Conservation (phyloP, 2,888 invertebrate genomes). For the Rhimphoctona megacephalus region DNA sequence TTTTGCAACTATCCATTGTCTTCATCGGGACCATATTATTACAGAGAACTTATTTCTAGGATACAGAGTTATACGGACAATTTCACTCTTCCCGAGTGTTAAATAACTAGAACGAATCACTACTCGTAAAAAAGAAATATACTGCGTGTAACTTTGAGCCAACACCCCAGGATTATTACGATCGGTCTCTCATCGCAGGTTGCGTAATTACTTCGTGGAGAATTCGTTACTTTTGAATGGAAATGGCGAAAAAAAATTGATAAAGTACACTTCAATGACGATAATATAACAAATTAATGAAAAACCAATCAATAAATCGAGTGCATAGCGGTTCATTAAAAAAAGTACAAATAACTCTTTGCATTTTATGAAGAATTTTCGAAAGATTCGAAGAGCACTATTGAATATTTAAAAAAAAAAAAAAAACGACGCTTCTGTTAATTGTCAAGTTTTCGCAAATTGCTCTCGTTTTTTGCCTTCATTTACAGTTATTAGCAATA, state of each 20-base stretch:
- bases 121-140: constrained; percentile 32
- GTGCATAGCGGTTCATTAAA: neutral
- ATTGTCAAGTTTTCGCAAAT: too few relatives aligned
- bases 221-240: neutral
- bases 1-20: constrained; percentile 60
- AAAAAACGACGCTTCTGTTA: too few relatives aligned
- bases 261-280: neutral
- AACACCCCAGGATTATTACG: constrained; percentile 8
- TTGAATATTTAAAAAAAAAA: too few relatives aligned
- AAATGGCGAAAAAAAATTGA: neutral
- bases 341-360: neutral
- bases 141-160: neutral
- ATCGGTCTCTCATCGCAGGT: constrained; percentile 22
- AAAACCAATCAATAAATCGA: neutral
- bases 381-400: too few relatives aligned
- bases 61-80: neutral
- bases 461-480: too few relatives aligned
- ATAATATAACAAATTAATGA: neutral
- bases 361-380: neutral
- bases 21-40: constrained; percentile 5
- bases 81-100: constrained; percentile 40
- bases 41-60: constrained; percentile 7
- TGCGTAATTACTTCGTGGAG: constrained; percentile 26
- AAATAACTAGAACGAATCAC: constrained; percentile 59
- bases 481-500: too few relatives aligned